These are phyloP conservation scores for Apostichopus parvimensis DNA, from an alignment of 35 echinoderm and acorn worm species.

Conservation along the genomic window DNA sequence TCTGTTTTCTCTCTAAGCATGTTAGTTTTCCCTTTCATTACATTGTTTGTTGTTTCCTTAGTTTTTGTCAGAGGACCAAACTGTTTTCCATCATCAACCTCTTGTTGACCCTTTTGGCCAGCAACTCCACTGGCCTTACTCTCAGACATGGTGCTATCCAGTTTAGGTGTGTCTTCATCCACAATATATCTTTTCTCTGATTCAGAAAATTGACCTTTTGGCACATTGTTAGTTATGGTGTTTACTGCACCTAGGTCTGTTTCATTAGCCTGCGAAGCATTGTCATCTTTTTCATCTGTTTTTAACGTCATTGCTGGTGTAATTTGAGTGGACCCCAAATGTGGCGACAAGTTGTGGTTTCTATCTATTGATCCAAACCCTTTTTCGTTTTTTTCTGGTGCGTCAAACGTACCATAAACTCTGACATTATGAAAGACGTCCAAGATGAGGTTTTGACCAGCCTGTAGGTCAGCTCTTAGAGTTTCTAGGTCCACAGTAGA, in stretches of 20 bases:
- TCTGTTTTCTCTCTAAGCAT: no score
- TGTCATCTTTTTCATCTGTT: neutral
- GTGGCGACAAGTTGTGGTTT: conserved; percentile 9
- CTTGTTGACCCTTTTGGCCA: neutral
- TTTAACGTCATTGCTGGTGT: neutral
- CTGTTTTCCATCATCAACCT: neutral
- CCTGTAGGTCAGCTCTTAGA: conserved; percentile 19
- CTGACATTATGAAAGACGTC: neutral
- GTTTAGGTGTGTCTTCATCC: neutral
- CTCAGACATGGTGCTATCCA: neutral
- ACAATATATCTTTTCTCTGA: neutral
- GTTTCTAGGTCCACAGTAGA: conserved; percentile 34
- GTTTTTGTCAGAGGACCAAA: neutral
- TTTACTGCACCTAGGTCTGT: neutral
- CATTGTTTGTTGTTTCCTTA: neutral
- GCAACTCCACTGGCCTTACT: neutral
- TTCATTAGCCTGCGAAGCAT: neutral
- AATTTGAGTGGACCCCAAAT: neutral
- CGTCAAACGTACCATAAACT: neutral
- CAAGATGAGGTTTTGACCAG: neutral
- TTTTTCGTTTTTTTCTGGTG: neutral
- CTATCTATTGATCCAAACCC: neutral
- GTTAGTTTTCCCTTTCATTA: neutral
- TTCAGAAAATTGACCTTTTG: neutral
- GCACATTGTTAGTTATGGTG: neutral